Conservation (phyloP, 2,113 vertebrate species). For the Sprattus sprattus region DNA sequence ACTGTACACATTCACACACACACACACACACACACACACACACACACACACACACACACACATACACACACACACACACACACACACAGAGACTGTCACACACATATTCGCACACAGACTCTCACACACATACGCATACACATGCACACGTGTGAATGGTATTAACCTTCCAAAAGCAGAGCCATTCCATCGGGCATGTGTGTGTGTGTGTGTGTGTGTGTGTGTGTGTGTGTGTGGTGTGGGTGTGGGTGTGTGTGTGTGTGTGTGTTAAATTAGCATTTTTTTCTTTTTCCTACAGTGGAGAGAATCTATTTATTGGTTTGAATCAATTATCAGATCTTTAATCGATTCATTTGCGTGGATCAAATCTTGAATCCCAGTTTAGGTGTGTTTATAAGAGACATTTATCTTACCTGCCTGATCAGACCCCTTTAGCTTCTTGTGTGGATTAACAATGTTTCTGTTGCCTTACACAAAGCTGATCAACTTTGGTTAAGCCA, state of each 20-base stretch:
- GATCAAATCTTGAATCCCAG: background rate
- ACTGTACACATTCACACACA: background rate
- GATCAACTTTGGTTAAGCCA: background rate
- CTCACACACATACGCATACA: background rate
- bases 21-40: background rate
- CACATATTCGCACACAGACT: background rate
- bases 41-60: background rate
- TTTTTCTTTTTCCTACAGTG: background rate
- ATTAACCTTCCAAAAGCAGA: background rate
- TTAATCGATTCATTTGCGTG: background rate
- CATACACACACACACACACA: background rate
- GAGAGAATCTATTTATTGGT: background rate
- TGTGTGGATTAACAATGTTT: background rate
- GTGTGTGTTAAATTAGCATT: background rate
- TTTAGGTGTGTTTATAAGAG: background rate
- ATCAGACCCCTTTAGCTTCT: background rate
- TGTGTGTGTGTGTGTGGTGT: too few species aligned
- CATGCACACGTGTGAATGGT: background rate
- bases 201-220: too few species aligned
- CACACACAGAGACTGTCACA: background rate
- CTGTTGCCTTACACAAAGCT: background rate
- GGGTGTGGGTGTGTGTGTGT: too few species aligned
- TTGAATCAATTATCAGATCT: background rate
- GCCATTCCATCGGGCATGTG: background rate
- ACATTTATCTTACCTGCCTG: background rate